phyloP scores from a whole-genome alignment of 64 coral and sea anemone genomes.

The Pachyseris speciosa region DNA sequence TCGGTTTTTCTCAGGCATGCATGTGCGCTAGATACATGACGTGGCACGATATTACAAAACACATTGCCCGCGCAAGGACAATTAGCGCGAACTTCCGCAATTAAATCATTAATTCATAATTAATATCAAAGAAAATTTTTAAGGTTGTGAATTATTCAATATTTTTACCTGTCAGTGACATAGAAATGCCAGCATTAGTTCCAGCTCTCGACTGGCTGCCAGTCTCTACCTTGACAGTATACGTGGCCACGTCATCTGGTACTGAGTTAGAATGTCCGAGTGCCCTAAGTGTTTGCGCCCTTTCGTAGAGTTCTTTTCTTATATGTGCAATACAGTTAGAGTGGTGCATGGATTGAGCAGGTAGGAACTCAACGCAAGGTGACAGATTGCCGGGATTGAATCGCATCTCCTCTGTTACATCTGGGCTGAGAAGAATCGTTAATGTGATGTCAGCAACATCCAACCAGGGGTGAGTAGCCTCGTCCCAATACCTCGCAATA shows the following conservation, averaged over 20 bases:
- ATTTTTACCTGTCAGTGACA: constrained; percentile 63
- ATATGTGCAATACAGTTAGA: constrained; percentile 44
- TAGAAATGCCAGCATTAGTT: constrained; percentile 63
- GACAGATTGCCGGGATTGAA: constrained; percentile 32
- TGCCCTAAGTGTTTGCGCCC: constrained; percentile 25
- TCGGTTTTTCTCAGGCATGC: no score
- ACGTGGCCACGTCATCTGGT: constrained; percentile 22
- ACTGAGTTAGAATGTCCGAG: not conserved
- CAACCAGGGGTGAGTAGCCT: constrained; percentile 64
- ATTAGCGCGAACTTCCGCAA: no score
- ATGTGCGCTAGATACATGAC: no score
- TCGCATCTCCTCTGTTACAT: constrained; percentile 10
- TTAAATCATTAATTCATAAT: no score
- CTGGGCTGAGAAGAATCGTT: constrained; percentile 22
- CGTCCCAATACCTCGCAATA: constrained; percentile 53
- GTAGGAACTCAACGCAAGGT: not conserved
- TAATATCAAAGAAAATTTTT: no score
- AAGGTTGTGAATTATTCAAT: not conserved
- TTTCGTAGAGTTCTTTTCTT: constrained; percentile 25
- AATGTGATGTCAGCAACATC: constrained; percentile 78
- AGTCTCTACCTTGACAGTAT: constrained; percentile 61
- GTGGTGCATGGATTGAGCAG: constrained; percentile 59
- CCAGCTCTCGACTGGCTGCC: constrained; percentile 53
- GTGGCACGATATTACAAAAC: no score
- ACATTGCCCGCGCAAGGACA: no score